Base-by-base conservation (phyloP, 2,888 invertebrate species). In the Chelonus formosanus region DNA sequence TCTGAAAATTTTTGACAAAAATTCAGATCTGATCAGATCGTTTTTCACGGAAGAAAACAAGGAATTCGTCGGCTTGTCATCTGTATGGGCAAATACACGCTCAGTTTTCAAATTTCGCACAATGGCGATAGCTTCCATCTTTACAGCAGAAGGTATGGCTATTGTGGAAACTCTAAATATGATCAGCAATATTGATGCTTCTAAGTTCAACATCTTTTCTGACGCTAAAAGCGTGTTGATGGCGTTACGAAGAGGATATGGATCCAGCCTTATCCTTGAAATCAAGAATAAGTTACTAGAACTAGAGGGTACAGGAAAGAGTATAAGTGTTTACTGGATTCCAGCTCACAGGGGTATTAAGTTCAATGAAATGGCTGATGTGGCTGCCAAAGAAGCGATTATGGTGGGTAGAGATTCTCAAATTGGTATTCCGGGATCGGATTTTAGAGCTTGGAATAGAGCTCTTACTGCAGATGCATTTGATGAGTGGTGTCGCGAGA, bases 31-130 rank as follows among this genome's bases (percentile, higher is more conserved):
- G n/a, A n/a, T n/a, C n/a, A n/a, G n/a, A n/a, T n/a, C n/a, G n/a
- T n/a, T n/a, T n/a, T n/a, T n/a, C n/a, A n/a, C n/a, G n/a, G n/a
- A n/a, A n/a, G n/a, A n/a, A n/a, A n/a, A n/a, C n/a, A n/a, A n/a
- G n/a, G n/a, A n/a, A n/a, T 65, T 40, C 8, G 65, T 65, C 3
- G 65, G 65, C 31, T 36, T 65, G 4, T 34, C 65, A 20, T 40
- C 40, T 40, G 40, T 40, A 40, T 40, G 40, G 4, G 40, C 40
- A 4, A 40, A 4, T 5, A 5, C 31, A 50, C 5, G 44, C 45
- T 20, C 36, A 35, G 45, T 31, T 31, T 31, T 7, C 5, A 5
- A 52, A 52, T 65, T 52, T 8, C 50, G 65, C 3, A 59, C 35
- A 5, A 10, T 58, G 8, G 53, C 31, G 7, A 44, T 65, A 43